Percentiles rank a stretch among this genome's conserved stretches.
These are phyloP conservation scores for Meta bourneti DNA, from an alignment of 2,888 invertebrate genomes.

Conservation along the genomic window DNA sequence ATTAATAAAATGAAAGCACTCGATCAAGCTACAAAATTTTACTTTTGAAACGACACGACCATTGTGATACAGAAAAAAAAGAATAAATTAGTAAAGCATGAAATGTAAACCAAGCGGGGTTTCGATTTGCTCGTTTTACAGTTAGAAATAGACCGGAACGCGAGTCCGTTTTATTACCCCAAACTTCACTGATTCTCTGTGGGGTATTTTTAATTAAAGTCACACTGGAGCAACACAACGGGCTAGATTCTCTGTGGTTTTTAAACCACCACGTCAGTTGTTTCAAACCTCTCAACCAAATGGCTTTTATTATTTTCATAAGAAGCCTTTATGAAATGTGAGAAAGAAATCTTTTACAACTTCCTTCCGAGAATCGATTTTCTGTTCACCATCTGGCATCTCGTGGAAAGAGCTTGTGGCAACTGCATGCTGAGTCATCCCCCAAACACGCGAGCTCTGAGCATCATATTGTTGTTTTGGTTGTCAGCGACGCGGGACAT, in stretches of 20 bases:
- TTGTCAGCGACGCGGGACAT: conserved; percentile 33
- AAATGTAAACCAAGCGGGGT: background rate
- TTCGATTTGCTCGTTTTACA: background rate
- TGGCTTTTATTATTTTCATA: too few relatives aligned
- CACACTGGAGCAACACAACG: background rate
- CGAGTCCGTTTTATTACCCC: background rate
- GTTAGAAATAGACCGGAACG: background rate
- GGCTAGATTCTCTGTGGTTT: background rate
- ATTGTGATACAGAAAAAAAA: too few relatives aligned
- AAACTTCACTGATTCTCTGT: background rate
- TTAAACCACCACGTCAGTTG: background rate
- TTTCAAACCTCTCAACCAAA: background rate
- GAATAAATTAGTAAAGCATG: too few relatives aligned
- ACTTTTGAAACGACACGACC: too few relatives aligned
- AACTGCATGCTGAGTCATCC: conserved; percentile 37
- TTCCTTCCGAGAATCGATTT: background rate
- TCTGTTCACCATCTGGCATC: conserved; percentile 7
- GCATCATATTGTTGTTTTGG: conserved; percentile 15
- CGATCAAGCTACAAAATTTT: too few relatives aligned
- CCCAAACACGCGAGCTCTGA: conserved; percentile 18
- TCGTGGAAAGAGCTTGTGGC: conserved; percentile 29
- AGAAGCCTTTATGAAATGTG: too few relatives aligned
- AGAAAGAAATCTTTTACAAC: too few relatives aligned
- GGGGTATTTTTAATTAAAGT: too few relatives aligned
- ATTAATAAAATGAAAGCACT: too few relatives aligned